Percentiles rank a stretch among this genome's conserved stretches.
Evolutionary conservation across 2,797 vertebrate species (phyloP).

Genomic region (Pempheris klunzingeri): DNA sequence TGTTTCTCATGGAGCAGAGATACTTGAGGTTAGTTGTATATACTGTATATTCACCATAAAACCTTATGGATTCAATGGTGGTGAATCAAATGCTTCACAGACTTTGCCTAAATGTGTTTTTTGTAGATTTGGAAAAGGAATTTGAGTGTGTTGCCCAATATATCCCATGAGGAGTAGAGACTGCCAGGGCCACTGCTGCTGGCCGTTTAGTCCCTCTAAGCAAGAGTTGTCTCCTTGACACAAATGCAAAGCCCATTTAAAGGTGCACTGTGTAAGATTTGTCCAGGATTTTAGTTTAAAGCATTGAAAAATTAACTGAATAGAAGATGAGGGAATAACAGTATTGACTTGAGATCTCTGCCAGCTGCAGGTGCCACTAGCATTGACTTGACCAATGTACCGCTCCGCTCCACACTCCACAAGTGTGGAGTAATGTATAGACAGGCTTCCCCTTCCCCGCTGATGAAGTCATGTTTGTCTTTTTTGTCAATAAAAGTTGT

Average conservation of each 20-base stretch:
- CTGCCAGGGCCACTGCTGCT: slow-evolving; percentile 16
- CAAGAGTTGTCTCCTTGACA: not conserved
- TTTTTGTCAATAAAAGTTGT: no score
- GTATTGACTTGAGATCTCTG: no score
- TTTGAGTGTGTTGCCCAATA: not conserved
- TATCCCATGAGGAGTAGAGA: slow-evolving; percentile 10
- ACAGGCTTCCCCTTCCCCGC: no score
- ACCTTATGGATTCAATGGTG: not conserved
- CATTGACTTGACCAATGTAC: no score
- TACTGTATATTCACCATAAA: slow-evolving; percentile 1
- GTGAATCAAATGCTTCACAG: not conserved
- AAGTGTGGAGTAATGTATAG: no score
- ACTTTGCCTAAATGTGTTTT: slow-evolving; percentile 21
- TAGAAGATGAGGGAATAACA: no score
- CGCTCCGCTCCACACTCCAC: no score
- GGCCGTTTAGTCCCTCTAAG: slow-evolving; percentile 18
- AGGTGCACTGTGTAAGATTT: no score
- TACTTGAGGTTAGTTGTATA: not conserved
- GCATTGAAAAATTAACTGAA: no score
- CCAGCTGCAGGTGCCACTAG: no score
- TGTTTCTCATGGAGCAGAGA: slow-evolving; percentile 25
- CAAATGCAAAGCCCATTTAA: not conserved
- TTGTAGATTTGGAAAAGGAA: slow-evolving; percentile 22
- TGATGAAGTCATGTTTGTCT: no score
- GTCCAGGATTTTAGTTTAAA: no score